Evolutionary conservation across 1,140 invertebrate species (phyloP).

Genomic region (Helicoverpa zea): DNA sequence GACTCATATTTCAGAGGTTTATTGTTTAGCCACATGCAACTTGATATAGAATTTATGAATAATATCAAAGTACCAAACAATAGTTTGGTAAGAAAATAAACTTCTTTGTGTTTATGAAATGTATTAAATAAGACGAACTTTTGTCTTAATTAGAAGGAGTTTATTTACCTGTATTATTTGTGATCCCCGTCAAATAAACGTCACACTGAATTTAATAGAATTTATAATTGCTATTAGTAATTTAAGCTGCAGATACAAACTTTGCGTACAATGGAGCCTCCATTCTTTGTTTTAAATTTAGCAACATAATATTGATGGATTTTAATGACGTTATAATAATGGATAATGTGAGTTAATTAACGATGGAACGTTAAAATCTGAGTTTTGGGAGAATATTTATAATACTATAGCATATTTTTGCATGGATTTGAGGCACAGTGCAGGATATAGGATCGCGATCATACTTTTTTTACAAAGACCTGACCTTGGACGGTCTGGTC

Average conservation of each 20-base stretch:
- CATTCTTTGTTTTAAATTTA: too few species aligned
- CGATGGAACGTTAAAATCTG: too few species aligned
- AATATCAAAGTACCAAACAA: background rate
- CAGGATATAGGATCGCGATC: too few species aligned
- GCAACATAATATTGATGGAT: background rate
- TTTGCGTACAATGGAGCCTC: too few species aligned
- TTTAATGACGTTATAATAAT: too few species aligned
- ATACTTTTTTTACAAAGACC: too few species aligned
- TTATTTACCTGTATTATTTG: background rate
- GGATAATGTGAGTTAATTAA: too few species aligned
- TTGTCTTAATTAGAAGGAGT: background rate
- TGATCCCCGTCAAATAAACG: background rate
- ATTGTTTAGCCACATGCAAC: background rate
- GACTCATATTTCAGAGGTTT: too few species aligned
- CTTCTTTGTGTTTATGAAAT: constrained; percentile 12
- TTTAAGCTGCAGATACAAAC: background rate
- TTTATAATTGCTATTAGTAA: constrained; percentile 11
- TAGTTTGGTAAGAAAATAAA: background rate
- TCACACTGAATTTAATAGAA: background rate
- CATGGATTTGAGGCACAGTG: too few species aligned
- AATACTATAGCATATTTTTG: too few species aligned
- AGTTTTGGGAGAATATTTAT: too few species aligned
- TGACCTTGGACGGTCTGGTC: too few species aligned
- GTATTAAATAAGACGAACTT: background rate
- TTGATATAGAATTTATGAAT: background rate